Evolutionary conservation across 1,140 invertebrate species (phyloP).

Genomic region (Tetraneura akinire): DNA sequence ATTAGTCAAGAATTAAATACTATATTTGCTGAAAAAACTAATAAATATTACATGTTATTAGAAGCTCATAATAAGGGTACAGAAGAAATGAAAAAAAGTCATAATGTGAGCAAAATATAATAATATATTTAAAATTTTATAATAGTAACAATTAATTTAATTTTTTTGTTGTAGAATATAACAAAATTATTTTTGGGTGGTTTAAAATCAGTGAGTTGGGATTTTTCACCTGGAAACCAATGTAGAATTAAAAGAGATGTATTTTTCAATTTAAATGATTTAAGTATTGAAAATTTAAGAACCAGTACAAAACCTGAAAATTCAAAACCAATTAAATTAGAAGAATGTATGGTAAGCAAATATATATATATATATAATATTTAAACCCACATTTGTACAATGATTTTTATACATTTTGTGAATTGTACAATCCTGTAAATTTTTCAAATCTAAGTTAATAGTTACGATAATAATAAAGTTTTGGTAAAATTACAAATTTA

Average conservation of each 20-base stretch:
- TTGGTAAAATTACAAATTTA: too few relatives aligned
- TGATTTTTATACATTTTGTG: too few relatives aligned
- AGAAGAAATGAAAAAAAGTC: slow-evolving; percentile 46
- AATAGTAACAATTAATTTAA: not conserved
- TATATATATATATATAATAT: too few relatives aligned
- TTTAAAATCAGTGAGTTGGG: slow-evolving; percentile 46
- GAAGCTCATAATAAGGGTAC: slow-evolving; percentile 34
- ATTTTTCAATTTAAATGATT: slow-evolving; percentile 31
- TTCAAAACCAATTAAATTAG: slow-evolving; percentile 22
- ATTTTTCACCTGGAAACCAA: slow-evolving; percentile 46
- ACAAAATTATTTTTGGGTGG: slow-evolving; percentile 50
- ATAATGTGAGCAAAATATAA: slow-evolving; percentile 36
- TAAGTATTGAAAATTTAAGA: slow-evolving; percentile 42
- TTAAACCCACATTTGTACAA: too few relatives aligned
- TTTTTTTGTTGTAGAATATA: slow-evolving; percentile 34
- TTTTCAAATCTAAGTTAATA: too few relatives aligned
- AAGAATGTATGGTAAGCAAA: slow-evolving; percentile 20
- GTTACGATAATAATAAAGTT: too few relatives aligned
- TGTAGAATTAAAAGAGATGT: slow-evolving; percentile 42
- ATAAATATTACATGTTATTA: slow-evolving; percentile 42
- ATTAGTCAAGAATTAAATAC: slow-evolving; percentile 35
- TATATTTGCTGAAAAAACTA: slow-evolving; percentile 41
- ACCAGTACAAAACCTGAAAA: slow-evolving; percentile 7
- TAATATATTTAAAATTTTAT: not conserved
- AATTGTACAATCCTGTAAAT: too few relatives aligned